phyloP scores from a whole-genome alignment of 2,113 vertebrate species.

The Scopus umbretta region DNA sequence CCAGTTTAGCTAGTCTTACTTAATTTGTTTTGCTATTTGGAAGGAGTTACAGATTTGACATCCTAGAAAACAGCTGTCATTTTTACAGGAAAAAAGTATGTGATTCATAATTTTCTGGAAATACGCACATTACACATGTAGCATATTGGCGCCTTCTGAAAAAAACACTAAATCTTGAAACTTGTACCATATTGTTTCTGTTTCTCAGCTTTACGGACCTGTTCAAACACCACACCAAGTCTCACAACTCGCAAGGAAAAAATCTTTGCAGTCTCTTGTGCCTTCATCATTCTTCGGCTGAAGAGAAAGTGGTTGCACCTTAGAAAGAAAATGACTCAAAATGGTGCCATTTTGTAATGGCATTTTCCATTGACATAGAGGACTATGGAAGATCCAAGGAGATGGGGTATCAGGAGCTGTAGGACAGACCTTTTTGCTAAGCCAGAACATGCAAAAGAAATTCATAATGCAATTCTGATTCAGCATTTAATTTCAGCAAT shows the following conservation, averaged over 20 bases:
- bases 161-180: background rate
- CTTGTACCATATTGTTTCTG: background rate
- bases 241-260: background rate
- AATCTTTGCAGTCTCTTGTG: background rate
- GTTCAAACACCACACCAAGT: background rate
- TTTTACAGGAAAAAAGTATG: slow-evolving; percentile 32
- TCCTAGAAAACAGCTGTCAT: slow-evolving; percentile 41
- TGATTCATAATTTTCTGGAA: slow-evolving; percentile 62
- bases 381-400: background rate
- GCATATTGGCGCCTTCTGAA: background rate
- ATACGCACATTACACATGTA: background rate
- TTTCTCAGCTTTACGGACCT: background rate
- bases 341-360: background rate
- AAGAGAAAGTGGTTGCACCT: background rate
- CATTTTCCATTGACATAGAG: background rate
- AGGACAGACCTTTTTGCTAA: background rate
- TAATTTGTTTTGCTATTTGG: slow-evolving; percentile 46
- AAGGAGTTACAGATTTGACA: slow-evolving; percentile 40
- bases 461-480: background rate
- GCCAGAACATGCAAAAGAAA: background rate
- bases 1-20: slow-evolving; percentile 1
- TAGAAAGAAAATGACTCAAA: background rate
- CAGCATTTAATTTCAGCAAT: background rate
- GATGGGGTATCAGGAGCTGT: background rate
- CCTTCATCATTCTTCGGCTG: background rate